Percentiles rank a stretch among this genome's conserved stretches.
Evolutionary conservation across 2,797 vertebrate species (phyloP).

Genomic region (Coranthus polyacanthus): DNA sequence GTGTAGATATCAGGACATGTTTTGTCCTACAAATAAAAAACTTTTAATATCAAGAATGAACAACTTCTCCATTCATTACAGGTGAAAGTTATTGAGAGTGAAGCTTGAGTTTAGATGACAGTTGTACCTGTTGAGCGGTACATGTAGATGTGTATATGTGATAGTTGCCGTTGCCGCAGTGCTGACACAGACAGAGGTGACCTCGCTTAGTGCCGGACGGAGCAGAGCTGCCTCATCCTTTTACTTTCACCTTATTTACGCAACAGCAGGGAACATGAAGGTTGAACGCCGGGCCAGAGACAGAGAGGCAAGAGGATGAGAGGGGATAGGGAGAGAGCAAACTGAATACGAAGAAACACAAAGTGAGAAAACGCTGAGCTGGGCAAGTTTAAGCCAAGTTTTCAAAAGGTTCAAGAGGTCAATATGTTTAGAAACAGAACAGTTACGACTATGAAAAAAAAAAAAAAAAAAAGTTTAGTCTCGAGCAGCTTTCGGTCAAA

Average conservation of each 20-base stretch:
- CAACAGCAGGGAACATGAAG: slow-evolving; percentile 50
- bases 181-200: slow-evolving; percentile 61
- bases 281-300: slow-evolving; percentile 33
- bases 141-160: slow-evolving; percentile 10
- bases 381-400: not conserved
- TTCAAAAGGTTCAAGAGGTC: not conserved
- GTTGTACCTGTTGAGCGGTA: slow-evolving; percentile 4
- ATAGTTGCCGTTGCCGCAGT: slow-evolving; percentile 30
- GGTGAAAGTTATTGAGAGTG: not conserved
- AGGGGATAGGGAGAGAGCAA: not conserved
- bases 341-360: slow-evolving; percentile 11
- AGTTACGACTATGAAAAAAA: not conserved
- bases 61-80: too few relatives aligned
- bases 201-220: slow-evolving; percentile 54
- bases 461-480: not conserved
- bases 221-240: slow-evolving; percentile 60
- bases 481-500: slow-evolving; percentile 6
- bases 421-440: slow-evolving; percentile 4
- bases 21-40: too few relatives aligned
- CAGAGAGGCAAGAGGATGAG: slow-evolving; percentile 7
- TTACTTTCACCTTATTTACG: slow-evolving; percentile 63
- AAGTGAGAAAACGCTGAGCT: not conserved
- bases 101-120: not conserved
- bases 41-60: not conserved
- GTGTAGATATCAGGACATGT: too few relatives aligned